Conservation (phyloP, 2,888 invertebrate genomes). For the Hydraecia micacea region DNA sequence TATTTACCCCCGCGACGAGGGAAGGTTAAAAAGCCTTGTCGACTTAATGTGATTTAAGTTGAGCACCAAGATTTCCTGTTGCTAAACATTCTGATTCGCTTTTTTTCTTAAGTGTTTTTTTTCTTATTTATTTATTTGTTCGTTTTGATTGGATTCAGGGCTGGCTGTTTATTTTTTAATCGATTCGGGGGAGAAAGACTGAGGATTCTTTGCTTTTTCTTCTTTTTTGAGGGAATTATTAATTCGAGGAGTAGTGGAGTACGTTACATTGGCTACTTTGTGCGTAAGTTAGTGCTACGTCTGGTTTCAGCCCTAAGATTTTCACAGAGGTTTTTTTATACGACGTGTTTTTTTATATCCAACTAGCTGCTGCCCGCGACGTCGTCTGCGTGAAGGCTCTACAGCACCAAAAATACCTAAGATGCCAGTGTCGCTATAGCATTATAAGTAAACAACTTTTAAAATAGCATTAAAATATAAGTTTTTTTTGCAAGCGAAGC, state of each 20-base stretch:
- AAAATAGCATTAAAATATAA: no score
- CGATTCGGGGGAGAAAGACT: slow-evolving; percentile 9
- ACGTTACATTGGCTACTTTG: neutral
- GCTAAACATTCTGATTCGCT: slow-evolving; percentile 66
- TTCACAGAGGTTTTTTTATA: no score
- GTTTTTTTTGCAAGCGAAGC: no score
- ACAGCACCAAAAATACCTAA: no score
- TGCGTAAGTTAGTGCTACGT: neutral
- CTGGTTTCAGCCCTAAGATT: neutral
- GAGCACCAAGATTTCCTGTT: slow-evolving; percentile 73
- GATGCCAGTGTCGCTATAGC: no score
- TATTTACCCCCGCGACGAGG: slow-evolving; percentile 76
- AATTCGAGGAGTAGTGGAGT: neutral
- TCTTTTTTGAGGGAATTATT: slow-evolving; percentile 1
- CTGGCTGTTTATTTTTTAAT: slow-evolving; percentile 48
- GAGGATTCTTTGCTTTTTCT: neutral
- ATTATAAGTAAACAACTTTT: no score
- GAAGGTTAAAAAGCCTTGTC: slow-evolving; percentile 76
- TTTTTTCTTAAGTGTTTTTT: slow-evolving; percentile 58
- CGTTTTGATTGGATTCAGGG: slow-evolving; percentile 44
- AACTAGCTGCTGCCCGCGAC: no score
- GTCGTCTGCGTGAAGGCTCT: no score
- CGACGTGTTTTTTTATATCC: no score
- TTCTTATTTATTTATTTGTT: slow-evolving; percentile 53
- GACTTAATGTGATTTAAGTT: slow-evolving; percentile 78